phyloP scores from a whole-genome alignment of 2,797 vertebrate genomes.

The Tachyglossus aculeatus region DNA sequence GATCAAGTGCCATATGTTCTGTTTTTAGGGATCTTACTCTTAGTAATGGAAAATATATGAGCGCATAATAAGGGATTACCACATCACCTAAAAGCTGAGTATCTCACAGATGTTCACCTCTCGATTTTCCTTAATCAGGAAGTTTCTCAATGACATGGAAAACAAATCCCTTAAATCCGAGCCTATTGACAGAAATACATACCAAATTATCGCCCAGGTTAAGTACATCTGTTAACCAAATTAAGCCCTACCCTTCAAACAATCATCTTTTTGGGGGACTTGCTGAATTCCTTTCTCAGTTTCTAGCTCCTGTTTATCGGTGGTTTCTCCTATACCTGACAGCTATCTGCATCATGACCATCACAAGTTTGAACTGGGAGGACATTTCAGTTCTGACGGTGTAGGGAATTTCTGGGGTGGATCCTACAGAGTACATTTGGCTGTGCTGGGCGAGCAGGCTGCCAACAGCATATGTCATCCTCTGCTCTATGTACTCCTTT shows the following conservation, averaged over 20 bases:
- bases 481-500: conserved; percentile 9
- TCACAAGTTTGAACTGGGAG: conserved; percentile 5
- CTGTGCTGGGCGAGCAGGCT: background rate
- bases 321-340: background rate
- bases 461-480: conserved; percentile 18
- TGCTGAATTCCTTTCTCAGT: background rate
- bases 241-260: background rate
- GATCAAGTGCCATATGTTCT: conserved; percentile 49
- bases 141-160: conserved; percentile 53
- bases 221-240: background rate
- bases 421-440: conserved; percentile 14
- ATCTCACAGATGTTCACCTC: conserved; percentile 32
- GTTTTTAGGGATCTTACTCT: conserved; percentile 46
- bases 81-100: conserved; percentile 45
- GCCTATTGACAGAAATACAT: conserved; percentile 4
- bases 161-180: conserved; percentile 51
- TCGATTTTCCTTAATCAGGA: conserved; percentile 44
- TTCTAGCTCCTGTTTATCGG: conserved; percentile 17
- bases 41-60: conserved; percentile 36
- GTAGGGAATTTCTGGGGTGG: background rate
- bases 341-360: background rate
- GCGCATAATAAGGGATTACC: conserved; percentile 54
- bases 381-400: background rate
- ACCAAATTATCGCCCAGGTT: background rate
- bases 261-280: background rate